A percentile compares a stretch with the other conserved stretches of the same genome.
Evolutionary conservation across 35 echinoderm and acorn worm species (phyloP).

Genomic region (Ptychodera flava): DNA sequence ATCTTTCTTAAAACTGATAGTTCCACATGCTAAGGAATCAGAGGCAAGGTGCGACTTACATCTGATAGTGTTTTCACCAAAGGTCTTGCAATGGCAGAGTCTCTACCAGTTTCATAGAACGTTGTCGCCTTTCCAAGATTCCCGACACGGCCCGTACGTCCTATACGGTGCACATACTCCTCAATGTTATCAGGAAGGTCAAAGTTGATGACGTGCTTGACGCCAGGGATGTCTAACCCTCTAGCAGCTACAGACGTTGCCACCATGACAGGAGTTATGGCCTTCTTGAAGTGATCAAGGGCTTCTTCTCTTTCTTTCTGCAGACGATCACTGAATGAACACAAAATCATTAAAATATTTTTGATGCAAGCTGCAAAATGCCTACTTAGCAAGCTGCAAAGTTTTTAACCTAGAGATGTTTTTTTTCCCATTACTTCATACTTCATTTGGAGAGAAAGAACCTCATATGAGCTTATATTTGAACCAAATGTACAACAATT

Average conservation of each 20-base stretch:
- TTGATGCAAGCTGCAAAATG: no score
- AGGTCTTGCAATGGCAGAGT: constrained; percentile 59
- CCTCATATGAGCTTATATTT: no score
- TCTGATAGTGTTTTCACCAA: constrained; percentile 83
- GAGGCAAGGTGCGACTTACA: no score
- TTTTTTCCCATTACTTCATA: no score
- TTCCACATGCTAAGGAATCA: no score
- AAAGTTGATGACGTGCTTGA: constrained; percentile 97
- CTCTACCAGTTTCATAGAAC: constrained; percentile 68
- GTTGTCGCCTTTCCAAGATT: constrained; percentile 76
- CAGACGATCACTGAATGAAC: constrained; percentile 64
- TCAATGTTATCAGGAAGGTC: constrained; percentile 73
- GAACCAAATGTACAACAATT: no score
- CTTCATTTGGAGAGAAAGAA: no score
- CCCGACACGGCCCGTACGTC: constrained; percentile 86
- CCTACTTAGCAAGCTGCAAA: no score
- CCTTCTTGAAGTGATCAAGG: constrained; percentile 59
- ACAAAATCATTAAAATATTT: no score
- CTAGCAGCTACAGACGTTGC: constrained; percentile 90
- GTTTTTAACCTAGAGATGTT: no score
- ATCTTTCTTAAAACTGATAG: no score
- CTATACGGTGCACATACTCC: constrained; percentile 97
- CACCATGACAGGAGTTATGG: constrained; percentile 68
- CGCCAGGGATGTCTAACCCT: constrained; percentile 83
- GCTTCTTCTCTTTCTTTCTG: constrained; percentile 95